phyloP scores from a whole-genome alignment of 2,797 vertebrate genomes.

The Orestias chungarensis region DNA sequence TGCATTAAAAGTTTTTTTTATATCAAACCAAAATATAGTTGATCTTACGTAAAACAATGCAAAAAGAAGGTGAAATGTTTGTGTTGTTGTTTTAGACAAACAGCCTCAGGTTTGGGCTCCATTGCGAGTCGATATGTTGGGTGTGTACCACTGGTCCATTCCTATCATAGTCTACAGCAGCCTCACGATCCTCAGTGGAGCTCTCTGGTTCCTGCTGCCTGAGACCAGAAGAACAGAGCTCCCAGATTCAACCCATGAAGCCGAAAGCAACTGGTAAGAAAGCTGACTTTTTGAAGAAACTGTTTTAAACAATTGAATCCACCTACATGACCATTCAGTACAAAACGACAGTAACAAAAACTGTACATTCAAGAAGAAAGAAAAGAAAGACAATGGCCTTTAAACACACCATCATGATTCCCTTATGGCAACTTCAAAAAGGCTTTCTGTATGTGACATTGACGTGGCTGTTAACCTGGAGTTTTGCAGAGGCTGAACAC shows the following conservation, averaged over 20 bases:
- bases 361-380: too few relatives aligned
- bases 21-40: too few relatives aligned
- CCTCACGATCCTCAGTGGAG: constrained; percentile 60
- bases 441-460: neutral
- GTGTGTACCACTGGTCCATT: constrained; percentile 61
- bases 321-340: neutral
- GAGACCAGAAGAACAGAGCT: constrained; percentile 78
- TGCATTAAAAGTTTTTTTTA: neutral
- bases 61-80: too few relatives aligned
- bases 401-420: neutral
- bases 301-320: neutral
- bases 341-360: neutral
- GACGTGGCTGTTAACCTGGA: neutral
- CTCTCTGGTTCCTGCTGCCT: constrained; percentile 77
- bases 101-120: constrained; percentile 75
- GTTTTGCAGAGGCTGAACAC: neutral
- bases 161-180: constrained; percentile 77
- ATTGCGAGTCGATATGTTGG: constrained; percentile 72
- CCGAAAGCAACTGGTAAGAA: constrained; percentile 32
- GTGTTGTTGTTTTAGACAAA: constrained; percentile 69
- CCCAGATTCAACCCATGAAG: constrained; percentile 63
- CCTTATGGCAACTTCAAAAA: neutral
- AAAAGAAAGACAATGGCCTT: too few relatives aligned
- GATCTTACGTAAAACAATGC: too few relatives aligned
- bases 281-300: neutral